These are phyloP conservation scores for Thermophis baileyi DNA, from an alignment of 2,113 vertebrate species.

Conservation along the genomic window DNA sequence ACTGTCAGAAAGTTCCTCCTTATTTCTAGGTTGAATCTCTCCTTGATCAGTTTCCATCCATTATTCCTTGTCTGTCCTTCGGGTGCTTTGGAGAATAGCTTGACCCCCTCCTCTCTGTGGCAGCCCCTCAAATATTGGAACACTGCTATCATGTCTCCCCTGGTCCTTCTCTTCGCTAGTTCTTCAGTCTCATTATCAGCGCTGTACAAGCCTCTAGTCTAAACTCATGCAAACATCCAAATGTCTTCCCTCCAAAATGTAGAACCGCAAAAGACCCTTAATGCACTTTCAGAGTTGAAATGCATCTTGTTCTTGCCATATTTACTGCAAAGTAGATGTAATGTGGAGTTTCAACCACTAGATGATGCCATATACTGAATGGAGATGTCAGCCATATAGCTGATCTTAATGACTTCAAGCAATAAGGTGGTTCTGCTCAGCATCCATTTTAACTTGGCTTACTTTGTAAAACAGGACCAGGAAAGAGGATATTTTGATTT, in stretches of 20 bases:
- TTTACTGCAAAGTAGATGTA: not conserved
- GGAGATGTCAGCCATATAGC: not conserved
- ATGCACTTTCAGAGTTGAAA: not conserved
- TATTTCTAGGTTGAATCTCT: no score
- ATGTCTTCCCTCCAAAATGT: not conserved
- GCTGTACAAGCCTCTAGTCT: not conserved
- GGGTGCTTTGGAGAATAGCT: no score
- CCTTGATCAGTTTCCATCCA: no score
- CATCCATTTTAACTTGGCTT: not conserved
- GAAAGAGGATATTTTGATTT: not conserved
- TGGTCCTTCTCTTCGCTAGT: no score
- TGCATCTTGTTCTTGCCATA: not conserved
- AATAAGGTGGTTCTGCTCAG: not conserved
- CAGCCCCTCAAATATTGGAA: no score
- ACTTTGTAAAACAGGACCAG: not conserved
- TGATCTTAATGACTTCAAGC: not conserved
- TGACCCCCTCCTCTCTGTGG: no score
- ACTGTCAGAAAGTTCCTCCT: no score
- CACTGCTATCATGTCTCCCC: no score
- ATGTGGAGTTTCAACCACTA: not conserved
- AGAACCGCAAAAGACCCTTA: not conserved
- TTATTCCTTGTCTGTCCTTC: no score
- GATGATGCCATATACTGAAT: not conserved
- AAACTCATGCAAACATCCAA: not conserved
- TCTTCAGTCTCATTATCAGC: not conserved